Percentiles rank a stretch among this genome's conserved stretches.
Conservation (phyloP, 2,113 vertebrate species). For the Tachysurus fulvidraco region DNA sequence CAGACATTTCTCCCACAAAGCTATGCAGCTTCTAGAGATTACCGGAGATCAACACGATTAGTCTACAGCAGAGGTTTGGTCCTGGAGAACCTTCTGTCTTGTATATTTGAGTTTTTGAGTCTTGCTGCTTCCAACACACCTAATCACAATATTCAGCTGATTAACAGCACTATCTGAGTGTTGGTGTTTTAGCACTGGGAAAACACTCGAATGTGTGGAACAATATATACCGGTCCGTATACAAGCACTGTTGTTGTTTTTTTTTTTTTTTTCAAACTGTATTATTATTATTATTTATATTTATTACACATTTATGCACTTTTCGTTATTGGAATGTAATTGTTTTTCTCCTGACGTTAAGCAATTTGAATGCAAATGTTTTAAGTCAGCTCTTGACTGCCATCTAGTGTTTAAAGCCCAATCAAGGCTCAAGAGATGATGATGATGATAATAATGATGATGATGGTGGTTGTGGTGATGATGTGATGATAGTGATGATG, state of each 20-base stretch:
- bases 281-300: too few species aligned
- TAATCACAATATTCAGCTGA: neutral
- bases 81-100: neutral
- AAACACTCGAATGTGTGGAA: neutral
- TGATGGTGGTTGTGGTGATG: neutral
- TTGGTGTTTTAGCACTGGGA: neutral
- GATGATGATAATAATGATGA: neutral
- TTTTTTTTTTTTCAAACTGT: neutral
- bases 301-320: neutral
- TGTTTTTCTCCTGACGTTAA: neutral
- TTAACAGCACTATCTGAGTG: neutral
- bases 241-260: neutral
- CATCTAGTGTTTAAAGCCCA: slow-evolving; percentile 33
- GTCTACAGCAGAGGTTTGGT: neutral
- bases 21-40: neutral
- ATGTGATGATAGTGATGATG: neutral
- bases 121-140: neutral
- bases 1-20: slow-evolving; percentile 36
- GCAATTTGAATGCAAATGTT: neutral
- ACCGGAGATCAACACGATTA: neutral
- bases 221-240: neutral
- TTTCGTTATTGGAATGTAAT: neutral
- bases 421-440: neutral
- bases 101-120: neutral
- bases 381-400: slow-evolving; percentile 20